Base-by-base conservation (phyloP, 2,113 vertebrate species). In the Eulacestoma nigropectus region DNA sequence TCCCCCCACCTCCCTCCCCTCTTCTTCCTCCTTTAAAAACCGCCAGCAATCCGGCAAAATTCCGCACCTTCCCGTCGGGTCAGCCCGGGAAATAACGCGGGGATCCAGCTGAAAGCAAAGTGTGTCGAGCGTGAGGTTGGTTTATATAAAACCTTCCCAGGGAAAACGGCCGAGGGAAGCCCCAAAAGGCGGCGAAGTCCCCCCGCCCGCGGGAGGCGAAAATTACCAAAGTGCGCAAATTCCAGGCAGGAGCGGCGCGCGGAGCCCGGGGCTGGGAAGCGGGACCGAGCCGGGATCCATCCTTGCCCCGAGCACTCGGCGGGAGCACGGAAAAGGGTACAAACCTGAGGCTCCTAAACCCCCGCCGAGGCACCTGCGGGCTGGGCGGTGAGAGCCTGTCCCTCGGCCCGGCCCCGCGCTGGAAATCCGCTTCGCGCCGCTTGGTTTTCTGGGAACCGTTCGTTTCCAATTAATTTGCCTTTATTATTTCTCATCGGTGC, bases 381-480 rank as follows among this genome's bases (percentile, higher is more conserved):
- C 0, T 4, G 42, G 15, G 59, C 6, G 4, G 22, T 11, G 72
- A 9, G 50, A 77, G 5, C 27, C 16, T 8, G 16, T 76, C 41
- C 50, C 44, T 73, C 35, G 49, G 50, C 17, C 47, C 53, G 25
- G 50, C 41, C 37, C 78, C n/a, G 32, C 4, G 4, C 59, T 77
- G 72, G 56, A 76, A 93, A 80, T 16, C 3, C 20, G 6, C 42
- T 77, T 77, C 16, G 26, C 6, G 4, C 18, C 35, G 0, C 41
- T 74, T 11, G 23, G 1, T 53, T 88, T 83, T 60, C 1, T 7
- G 29, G 55, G 9, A 90, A 92, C 77, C 4, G 6, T 47, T 93
- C 68, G 42, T 92, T 97, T 94, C 59, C 49, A 22, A 83, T 90
- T 37, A 9, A 41, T 85, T 79, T 25, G 21, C n/a, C n/a, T 53